Base-by-base conservation (phyloP, 2,797 vertebrate species). In the Poeciliopsis infans region DNA sequence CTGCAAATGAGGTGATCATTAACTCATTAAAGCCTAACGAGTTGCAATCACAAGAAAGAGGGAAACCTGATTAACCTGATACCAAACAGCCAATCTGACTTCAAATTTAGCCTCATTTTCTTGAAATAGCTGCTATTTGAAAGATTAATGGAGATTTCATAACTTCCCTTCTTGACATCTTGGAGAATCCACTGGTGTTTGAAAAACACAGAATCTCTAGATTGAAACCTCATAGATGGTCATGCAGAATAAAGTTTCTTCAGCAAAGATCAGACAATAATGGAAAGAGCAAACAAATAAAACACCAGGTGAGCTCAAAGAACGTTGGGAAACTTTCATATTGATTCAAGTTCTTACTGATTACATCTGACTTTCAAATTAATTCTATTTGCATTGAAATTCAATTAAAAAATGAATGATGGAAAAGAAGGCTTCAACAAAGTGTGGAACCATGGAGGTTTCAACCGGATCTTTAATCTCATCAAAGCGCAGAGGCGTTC, bases 341-440 rank as follows among this genome's bases (percentile, higher is more conserved):
- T 69, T 43, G n/a, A 69, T 45, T 25, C 39, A 16, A 45, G 41
- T n/a, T 13, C 39, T 69, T 13, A n/a, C 66, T 69, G 66, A 69
- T 69, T n/a, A 69, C 66, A 69, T 45, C 25, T 69, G 66, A 69
- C 66, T 69, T 69, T 69, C 66, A 69, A 69, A 69, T 69, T 43
- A 45, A n/a, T 39, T 45, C 5, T 69, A 45, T 7, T 69, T n/a
- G 39, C 23, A 69, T n/a, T 69, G 41, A 69, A 43, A 45, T 69
- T 15, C n/a, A 43, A n/a, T 45, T 0, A 12, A n/a, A 69, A 41
- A 10, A 1, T 5, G 13, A 43, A n/a, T 15, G 66, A 43, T 68
- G 36, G 39, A 69, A 23, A 69, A 69, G 66, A 69, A 69, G 10
- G 8, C 4, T 43, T 13, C 4, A 39, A 23, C 61, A 20, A 25